A percentile compares a stretch with the other conserved stretches of the same genome.
phyloP scores from a whole-genome alignment of 2,888 invertebrate genomes.

The Noctua janthina region DNA sequence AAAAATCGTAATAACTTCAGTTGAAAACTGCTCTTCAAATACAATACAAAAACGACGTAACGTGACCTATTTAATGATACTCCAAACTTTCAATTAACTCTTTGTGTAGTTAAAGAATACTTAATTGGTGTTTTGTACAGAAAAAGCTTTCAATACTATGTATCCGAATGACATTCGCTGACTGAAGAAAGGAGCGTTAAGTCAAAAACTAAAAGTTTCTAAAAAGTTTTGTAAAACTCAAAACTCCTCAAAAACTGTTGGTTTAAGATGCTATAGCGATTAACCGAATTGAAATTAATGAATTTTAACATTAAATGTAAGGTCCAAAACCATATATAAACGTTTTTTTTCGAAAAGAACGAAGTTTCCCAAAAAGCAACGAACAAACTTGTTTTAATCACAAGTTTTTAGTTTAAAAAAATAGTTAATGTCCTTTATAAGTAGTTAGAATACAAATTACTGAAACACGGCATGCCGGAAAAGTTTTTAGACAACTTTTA shows the following conservation, averaged over 20 bases:
- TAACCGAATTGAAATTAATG: not conserved
- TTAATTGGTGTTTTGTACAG: not conserved
- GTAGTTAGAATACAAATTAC: not conserved
- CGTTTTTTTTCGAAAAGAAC: not conserved
- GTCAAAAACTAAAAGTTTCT: not conserved
- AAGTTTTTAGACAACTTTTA: slow-evolving; percentile 46
- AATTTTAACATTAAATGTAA: not conserved
- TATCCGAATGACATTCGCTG: not conserved
- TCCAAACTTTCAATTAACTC: slow-evolving; percentile 5
- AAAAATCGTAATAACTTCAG: not conserved
- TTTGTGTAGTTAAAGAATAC: not conserved
- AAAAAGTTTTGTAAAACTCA: slow-evolving; percentile 7
- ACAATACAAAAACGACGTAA: not conserved
- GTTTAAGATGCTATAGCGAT: not conserved
- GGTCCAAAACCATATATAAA: slow-evolving; percentile 1
- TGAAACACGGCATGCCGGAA: not conserved
- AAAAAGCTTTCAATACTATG: not conserved
- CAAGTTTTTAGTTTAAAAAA: not conserved
- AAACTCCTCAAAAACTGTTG: not conserved
- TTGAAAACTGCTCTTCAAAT: not conserved
- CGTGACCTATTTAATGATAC: not conserved
- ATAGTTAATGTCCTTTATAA: not conserved
- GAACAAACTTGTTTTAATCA: slow-evolving; percentile 8
- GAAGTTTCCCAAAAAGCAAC: not conserved
- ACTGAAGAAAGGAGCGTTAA: not conserved